Base-by-base conservation (phyloP, 2,888 invertebrate species). In the Emmelina monodactyla region DNA sequence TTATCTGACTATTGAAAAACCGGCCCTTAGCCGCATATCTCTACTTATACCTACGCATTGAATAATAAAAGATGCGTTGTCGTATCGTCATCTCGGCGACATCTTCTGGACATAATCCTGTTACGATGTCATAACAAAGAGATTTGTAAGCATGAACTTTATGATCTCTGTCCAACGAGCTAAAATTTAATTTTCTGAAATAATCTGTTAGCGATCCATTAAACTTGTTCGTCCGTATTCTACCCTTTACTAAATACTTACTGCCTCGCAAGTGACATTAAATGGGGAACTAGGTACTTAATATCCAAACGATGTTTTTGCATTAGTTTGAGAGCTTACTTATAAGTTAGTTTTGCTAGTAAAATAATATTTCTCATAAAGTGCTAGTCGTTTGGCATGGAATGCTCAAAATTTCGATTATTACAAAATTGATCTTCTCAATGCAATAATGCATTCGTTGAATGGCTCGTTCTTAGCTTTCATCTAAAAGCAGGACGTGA, bases 51-150 rank as follows among this genome's bases (percentile, higher is more conserved):
- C n/a, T n/a, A n/a, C 11, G 62, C 67, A 56, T 49, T 50, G 66
- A 70, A 75, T 68, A 73, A 75, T 78, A 73, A 75, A 76, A 72
- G 62, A 67, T 62, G 66, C 62, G 62, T 61, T 62, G 61, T 62
- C 54, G 60, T 65, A 66, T 66, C 64, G 63, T 56, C 66, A 64
- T 62, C 66, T 62, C 40, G 68, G 62, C 40, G 66, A 63, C 65
- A 63, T 75, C 73, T 75, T 73, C 70, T 61, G 76, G 78, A 76
- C 78, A 76, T 79, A 78, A 79, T 76, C 71, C 69, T 62, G 72
- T 78, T 71, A 79, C 76, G 78, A 78, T 76, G 76, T 70, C 78
- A 73, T 79, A 79, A 79, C 75, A 76, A 78, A 76, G 73, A 79
- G 78, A 78, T 79, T 79, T 78, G 78, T 78, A 78, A 79, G 78